Evolutionary conservation across 2,113 vertebrate species (phyloP).

Genomic region (Meleagris gallopavo): DNA sequence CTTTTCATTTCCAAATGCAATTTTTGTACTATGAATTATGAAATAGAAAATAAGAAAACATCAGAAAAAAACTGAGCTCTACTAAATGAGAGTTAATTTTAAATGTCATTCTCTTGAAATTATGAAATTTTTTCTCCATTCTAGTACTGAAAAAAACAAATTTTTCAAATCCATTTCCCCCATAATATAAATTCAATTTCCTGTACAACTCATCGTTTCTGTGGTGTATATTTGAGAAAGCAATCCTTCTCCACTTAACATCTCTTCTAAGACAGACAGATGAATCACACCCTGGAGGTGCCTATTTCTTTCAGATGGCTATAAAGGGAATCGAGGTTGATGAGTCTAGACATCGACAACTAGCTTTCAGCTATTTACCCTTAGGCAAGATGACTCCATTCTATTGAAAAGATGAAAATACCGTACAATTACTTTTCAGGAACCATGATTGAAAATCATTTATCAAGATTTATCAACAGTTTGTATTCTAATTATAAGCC

Average conservation of each 20-base stretch:
- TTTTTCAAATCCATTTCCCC: background rate
- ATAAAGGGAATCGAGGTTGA: conserved; percentile 73
- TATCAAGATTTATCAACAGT: conserved; percentile 40
- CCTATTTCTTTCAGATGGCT: conserved; percentile 63
- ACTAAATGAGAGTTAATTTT: background rate
- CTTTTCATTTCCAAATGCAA: background rate
- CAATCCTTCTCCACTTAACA: conserved; percentile 30
- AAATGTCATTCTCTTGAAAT: background rate
- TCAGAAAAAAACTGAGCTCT: background rate
- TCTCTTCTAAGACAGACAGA: conserved; percentile 54
- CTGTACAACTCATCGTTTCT: background rate
- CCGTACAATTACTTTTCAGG: conserved; percentile 45
- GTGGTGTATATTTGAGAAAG: conserved; percentile 28
- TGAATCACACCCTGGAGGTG: conserved; percentile 71
- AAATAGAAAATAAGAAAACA: background rate
- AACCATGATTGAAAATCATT: conserved; percentile 9
- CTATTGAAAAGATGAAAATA: conserved; percentile 51
- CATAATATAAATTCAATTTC: conserved; percentile 7
- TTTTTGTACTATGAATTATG: background rate
- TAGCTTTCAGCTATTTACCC: conserved; percentile 53
- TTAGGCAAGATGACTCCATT: conserved; percentile 43
- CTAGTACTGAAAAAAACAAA: background rate
- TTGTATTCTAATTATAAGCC: conserved; percentile 24
- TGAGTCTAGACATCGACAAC: conserved; percentile 69
- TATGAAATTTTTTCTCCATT: background rate